A percentile compares a stretch with the other conserved stretches of the same genome.
Conservation (phyloP, 2,797 vertebrate species). For the Micrastur ruficollis region DNA sequence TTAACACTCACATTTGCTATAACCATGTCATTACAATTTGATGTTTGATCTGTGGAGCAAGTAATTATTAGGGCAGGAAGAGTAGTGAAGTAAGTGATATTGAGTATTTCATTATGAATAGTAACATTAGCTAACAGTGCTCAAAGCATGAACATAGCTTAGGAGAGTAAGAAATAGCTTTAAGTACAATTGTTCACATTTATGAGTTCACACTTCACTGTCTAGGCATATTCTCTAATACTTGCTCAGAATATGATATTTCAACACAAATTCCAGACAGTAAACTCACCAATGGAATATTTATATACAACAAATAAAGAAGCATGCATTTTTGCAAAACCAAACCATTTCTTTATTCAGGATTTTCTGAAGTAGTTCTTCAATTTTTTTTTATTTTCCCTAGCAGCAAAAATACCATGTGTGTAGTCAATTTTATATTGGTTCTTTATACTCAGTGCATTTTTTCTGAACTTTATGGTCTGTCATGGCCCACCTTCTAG, state of each 20-base stretch:
- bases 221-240: neutral
- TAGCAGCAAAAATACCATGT: neutral
- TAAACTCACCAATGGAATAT: neutral
- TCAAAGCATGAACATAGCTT: neutral
- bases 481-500: neutral
- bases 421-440: neutral
- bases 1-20: neutral
- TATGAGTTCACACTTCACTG: slow-evolving; percentile 11
- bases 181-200: neutral
- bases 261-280: neutral
- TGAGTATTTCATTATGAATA: neutral
- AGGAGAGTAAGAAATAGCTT: neutral
- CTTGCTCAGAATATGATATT: neutral
- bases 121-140: neutral
- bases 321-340: neutral
- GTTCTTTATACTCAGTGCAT: neutral
- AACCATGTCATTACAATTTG: neutral
- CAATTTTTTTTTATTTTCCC: neutral
- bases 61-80: neutral
- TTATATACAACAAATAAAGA: neutral
- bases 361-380: neutral
- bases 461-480: neutral
- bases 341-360: neutral
- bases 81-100: neutral
- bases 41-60: neutral